Percentiles rank a stretch among this genome's conserved stretches.
phyloP scores from a whole-genome alignment of 2,888 invertebrate species.

The Allygus modestus region DNA sequence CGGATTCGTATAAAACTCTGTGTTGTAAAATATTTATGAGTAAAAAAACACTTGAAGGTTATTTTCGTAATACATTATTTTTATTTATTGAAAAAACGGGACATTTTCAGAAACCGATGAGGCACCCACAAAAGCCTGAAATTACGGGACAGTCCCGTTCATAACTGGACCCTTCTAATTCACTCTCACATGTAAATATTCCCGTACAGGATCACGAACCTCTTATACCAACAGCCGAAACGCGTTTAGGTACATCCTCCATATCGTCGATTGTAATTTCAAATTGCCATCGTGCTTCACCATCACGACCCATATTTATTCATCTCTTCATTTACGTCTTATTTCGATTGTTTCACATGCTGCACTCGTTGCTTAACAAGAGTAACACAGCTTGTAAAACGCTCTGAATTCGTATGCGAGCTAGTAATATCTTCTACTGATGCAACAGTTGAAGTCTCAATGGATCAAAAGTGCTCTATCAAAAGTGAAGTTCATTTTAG shows the following conservation, averaged over 20 bases:
- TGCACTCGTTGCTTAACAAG: neutral
- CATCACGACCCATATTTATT: slow-evolving; percentile 42
- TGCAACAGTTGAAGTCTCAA: neutral
- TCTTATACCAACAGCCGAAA: slow-evolving; percentile 34
- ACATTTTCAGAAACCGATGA: no score
- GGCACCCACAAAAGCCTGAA: no score
- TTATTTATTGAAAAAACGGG: no score
- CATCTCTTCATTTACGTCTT: slow-evolving; percentile 54
- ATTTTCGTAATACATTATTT: no score
- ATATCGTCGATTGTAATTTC: slow-evolving; percentile 46
- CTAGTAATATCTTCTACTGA: neutral
- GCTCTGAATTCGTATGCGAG: neutral
- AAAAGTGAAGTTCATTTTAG: no score
- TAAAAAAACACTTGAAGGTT: no score
- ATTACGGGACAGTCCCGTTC: no score
- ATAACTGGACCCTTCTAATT: no score
- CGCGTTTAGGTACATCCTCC: neutral
- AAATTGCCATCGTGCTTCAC: slow-evolving; percentile 36
- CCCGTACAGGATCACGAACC: slow-evolving; percentile 8
- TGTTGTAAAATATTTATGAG: no score
- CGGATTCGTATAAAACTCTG: no score
- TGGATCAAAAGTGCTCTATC: no score
- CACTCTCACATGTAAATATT: no score
- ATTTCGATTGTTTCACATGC: slow-evolving; percentile 29
- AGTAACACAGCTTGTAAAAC: neutral